Percentiles rank a stretch among this genome's conserved stretches.
phyloP scores from a whole-genome alignment of 2,888 invertebrate species.

The Epirrhoe alternata region DNA sequence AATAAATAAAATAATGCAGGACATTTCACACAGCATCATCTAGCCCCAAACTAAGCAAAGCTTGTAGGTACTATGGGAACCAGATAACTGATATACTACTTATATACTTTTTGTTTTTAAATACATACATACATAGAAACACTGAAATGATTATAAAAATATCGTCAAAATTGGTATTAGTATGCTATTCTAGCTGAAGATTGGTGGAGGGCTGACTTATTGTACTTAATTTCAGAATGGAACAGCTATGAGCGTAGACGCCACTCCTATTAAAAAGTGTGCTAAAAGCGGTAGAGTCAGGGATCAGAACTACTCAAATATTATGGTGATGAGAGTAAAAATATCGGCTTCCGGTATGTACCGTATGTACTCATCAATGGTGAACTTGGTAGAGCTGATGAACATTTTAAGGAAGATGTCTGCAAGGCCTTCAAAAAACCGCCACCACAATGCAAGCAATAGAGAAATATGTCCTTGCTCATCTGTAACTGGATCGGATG shows the following conservation, averaged over 20 bases:
- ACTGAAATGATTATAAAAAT: too few relatives aligned
- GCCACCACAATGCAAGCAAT: slow-evolving; percentile 50
- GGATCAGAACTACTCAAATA: slow-evolving; percentile 53
- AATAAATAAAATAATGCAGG: too few relatives aligned
- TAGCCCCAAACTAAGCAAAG: too few relatives aligned
- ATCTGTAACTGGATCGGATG: too few relatives aligned
- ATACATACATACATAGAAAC: too few relatives aligned
- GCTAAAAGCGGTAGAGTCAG: slow-evolving; percentile 54
- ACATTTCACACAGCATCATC: too few relatives aligned
- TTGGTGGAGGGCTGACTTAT: too few relatives aligned
- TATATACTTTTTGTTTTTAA: too few relatives aligned
- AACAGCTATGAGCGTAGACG: slow-evolving; percentile 45
- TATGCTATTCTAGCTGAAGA: too few relatives aligned
- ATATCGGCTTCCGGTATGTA: slow-evolving; percentile 45
- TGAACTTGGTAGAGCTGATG: slow-evolving; percentile 33
- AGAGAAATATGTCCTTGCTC: not conserved
- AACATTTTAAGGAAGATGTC: slow-evolving; percentile 52
- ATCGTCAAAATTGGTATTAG: too few relatives aligned
- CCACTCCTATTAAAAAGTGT: slow-evolving; percentile 56
- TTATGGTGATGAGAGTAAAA: slow-evolving; percentile 56
- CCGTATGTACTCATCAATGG: slow-evolving; percentile 62
- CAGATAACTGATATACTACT: too few relatives aligned
- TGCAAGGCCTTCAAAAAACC: slow-evolving; percentile 56
- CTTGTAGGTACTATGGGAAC: too few relatives aligned
- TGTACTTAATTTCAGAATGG: slow-evolving; percentile 59